Evolutionary conservation across 2,113 vertebrate species (phyloP).

Genomic region (Podiceps cristatus): DNA sequence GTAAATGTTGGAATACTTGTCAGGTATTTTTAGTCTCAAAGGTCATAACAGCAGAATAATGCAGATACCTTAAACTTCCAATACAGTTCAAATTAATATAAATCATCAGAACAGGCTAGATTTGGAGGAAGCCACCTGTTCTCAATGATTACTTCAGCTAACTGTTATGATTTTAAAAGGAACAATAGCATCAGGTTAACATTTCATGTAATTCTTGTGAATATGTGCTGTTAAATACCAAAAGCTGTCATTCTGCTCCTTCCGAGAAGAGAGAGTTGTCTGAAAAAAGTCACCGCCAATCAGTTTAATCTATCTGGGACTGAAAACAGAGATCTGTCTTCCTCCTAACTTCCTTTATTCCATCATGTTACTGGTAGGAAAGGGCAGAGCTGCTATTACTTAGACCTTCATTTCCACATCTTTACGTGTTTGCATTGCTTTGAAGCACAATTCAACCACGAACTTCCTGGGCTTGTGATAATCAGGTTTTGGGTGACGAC

Average conservation of each 20-base stretch:
- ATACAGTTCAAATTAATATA: not conserved
- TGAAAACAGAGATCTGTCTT: not conserved
- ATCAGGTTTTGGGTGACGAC: not conserved
- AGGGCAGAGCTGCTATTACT: not conserved
- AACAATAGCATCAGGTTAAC: not conserved
- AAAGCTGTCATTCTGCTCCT: not conserved
- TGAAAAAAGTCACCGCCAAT: not conserved
- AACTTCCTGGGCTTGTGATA: not conserved
- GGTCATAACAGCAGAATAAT: not conserved
- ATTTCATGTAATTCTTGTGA: not conserved
- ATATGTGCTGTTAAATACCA: not conserved
- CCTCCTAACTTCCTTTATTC: not conserved
- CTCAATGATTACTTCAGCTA: not conserved
- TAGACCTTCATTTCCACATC: not conserved
- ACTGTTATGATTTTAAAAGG: not conserved
- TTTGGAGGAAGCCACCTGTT: not conserved
- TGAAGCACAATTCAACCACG: not conserved
- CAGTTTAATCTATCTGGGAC: not conserved
- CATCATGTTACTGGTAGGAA: not conserved
- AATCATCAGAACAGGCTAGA: not conserved
- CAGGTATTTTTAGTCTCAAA: not conserved
- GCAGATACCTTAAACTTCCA: not conserved
- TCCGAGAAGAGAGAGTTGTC: not conserved
- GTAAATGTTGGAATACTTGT: not conserved
- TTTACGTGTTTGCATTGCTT: not conserved